Base-by-base conservation (phyloP, 2,888 invertebrate genomes). In the Apodemia mormo region DNA sequence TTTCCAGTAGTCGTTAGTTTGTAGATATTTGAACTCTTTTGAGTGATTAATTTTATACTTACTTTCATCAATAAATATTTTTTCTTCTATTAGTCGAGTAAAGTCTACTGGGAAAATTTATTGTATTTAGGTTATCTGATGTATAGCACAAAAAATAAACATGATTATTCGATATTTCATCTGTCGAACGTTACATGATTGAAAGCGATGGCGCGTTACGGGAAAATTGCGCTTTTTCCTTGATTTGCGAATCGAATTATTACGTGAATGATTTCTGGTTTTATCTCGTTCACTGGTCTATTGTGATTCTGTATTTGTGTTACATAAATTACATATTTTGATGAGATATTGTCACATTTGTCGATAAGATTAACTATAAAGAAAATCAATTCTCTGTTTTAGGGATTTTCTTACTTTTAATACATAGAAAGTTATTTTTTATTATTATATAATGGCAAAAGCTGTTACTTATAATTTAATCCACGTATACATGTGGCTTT, bases 221-320 rank as follows among this genome's bases (percentile, higher is more conserved):
- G 77, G 78, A 80, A 81, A 81, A 83, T 80, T 79, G 78, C 78
- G 77, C 76, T 76, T 80, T 82, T 79, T 76, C 80, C 81, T 79
- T 82, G 81, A 82, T 83, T 83, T 82, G 77, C 79, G 81, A 81
- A 83, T 82, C 82, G 83, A 82, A 82, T 81, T 82, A 83, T 83
- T 81, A 79, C 81, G 81, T 81, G 80, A 81, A 81, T 81, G 78
- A 76, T 78, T 79, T 77, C 73, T 78, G 76, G 49, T 49, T 49
- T 76, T 78, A 70, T 73, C 77, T 77, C 77, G 75, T 74, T 76
- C 69, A 68, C 72, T 71, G 74, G 33, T 70, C 78, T 76, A 77
- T 82, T 83, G 77, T 80, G 79, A 73, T 75, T 77, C 70, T 70
- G 8, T 45, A 56, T 12, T 56, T 54, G 12, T n/a, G 22, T 30